Evolutionary conservation across 2,113 vertebrate species (phyloP).

Genomic region (Leptobrachium ailaonicum): DNA sequence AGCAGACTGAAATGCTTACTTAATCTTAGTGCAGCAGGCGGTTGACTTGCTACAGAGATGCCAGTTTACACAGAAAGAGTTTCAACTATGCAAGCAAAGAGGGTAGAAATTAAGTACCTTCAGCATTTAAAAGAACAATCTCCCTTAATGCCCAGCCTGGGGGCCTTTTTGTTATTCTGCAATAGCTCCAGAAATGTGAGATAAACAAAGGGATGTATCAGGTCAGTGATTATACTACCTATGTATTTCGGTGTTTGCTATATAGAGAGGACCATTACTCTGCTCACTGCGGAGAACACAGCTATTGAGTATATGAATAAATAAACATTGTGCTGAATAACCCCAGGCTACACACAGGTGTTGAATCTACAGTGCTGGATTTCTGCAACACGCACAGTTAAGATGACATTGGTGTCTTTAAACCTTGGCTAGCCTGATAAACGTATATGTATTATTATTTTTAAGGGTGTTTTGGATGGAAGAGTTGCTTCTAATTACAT

Average conservation of each 20-base stretch:
- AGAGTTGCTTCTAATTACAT: neutral
- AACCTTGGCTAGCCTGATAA: neutral
- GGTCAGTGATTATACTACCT: slow-evolving; percentile 50
- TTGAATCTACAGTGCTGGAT: slow-evolving; percentile 12
- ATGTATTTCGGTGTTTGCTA: slow-evolving; percentile 34
- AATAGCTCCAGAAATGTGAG: slow-evolving; percentile 43
- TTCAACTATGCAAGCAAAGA: slow-evolving; percentile 11
- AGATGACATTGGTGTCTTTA: neutral
- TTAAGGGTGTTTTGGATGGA: neutral
- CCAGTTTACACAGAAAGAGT: neutral
- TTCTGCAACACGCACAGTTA: slow-evolving; percentile 15
- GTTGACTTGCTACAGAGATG: neutral
- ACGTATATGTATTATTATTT: neutral
- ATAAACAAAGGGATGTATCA: slow-evolving; percentile 46
- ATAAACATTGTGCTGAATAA: slow-evolving; percentile 27
- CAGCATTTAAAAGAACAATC: slow-evolving; percentile 41
- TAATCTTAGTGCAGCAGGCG: neutral
- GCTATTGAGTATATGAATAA: slow-evolving; percentile 41
- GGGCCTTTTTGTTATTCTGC: slow-evolving; percentile 42
- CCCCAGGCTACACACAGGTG: slow-evolving; percentile 44
- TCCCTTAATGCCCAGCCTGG: slow-evolving; percentile 46
- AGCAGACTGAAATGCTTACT: slow-evolving; percentile 13
- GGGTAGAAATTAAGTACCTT: slow-evolving; percentile 20
- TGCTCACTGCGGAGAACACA: slow-evolving; percentile 29
- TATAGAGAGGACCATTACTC: slow-evolving; percentile 31